These are phyloP conservation scores for Pyrrhosoma nymphula DNA, from an alignment of 2,888 invertebrate species.

Conservation along the genomic window DNA sequence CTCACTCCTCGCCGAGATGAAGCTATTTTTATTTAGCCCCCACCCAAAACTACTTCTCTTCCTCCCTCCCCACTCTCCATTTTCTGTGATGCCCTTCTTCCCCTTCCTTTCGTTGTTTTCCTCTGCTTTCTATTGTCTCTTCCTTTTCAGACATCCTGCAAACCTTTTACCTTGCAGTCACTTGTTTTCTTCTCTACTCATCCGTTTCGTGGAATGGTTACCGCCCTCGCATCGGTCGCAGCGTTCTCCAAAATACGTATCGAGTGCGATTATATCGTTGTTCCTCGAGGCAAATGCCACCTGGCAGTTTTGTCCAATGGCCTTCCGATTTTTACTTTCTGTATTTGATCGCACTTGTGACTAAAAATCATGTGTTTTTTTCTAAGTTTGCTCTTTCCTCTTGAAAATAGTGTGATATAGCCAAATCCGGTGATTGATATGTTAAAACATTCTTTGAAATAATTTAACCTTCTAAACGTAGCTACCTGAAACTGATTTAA, in stretches of 20 bases:
- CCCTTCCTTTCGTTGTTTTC: background rate
- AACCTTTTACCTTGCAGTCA: background rate
- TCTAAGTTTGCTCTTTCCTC: too few species aligned
- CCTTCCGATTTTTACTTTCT: too few species aligned
- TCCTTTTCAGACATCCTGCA: background rate
- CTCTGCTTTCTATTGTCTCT: background rate
- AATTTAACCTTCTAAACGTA: too few species aligned
- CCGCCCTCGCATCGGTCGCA: background rate
- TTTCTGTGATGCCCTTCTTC: background rate
- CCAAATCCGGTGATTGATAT: too few species aligned
- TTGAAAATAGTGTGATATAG: too few species aligned
- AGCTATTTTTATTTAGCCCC: background rate
- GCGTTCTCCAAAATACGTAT: background rate
- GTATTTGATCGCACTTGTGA: too few species aligned
- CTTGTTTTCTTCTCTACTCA: background rate
- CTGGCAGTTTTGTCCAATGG: too few species aligned
- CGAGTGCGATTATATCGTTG: too few species aligned
- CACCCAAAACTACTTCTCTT: background rate
- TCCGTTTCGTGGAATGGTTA: background rate
- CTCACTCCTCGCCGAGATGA: background rate
- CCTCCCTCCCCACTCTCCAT: background rate
- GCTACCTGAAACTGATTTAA: too few species aligned
- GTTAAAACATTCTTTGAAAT: too few species aligned
- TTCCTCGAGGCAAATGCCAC: too few species aligned
- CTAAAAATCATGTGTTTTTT: too few species aligned